Percentiles rank a stretch among this genome's conserved stretches.
Conservation (phyloP, 2,888 invertebrate species). For the Pantelozetes paolii region DNA sequence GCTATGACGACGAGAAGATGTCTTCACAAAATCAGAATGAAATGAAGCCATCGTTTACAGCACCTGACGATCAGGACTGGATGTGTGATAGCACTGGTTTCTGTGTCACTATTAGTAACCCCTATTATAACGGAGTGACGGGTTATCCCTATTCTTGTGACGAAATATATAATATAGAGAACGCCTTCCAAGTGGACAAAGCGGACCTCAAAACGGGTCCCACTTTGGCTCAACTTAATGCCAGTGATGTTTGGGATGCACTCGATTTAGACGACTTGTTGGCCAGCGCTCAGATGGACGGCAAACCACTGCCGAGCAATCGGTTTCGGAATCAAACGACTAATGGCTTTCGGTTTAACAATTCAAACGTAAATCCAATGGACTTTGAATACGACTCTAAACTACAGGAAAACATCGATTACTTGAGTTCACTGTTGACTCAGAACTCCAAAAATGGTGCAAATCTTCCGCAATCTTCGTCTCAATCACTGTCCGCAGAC, state of each 20-base stretch:
- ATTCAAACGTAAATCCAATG: background rate
- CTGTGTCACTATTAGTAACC: background rate
- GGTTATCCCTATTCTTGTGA: slow-evolving; percentile 15
- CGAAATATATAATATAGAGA: slow-evolving; percentile 8
- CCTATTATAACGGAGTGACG: slow-evolving; percentile 32
- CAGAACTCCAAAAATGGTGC: background rate
- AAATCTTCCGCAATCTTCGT: background rate
- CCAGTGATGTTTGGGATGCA: slow-evolving; percentile 62
- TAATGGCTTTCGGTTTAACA: background rate
- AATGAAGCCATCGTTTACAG: background rate
- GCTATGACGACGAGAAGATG: slow-evolving; percentile 27
- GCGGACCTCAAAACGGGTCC: slow-evolving; percentile 54
- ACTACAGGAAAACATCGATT: slow-evolving; percentile 40
- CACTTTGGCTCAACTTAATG: slow-evolving; percentile 77
- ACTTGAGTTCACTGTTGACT: slow-evolving; percentile 26
- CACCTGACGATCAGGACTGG: slow-evolving; percentile 17
- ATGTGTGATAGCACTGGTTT: background rate
- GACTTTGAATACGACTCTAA: slow-evolving; percentile 23
- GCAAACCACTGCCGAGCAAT: background rate
- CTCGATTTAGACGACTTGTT: slow-evolving; percentile 40
- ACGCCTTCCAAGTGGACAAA: slow-evolving; percentile 44
- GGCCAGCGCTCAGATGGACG: slow-evolving; percentile 27
- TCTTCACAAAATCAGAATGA: background rate
- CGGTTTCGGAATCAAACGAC: background rate
- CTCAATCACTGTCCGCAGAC: background rate